Conservation (phyloP, 2,113 vertebrate species). For the Rissa tridactyla region DNA sequence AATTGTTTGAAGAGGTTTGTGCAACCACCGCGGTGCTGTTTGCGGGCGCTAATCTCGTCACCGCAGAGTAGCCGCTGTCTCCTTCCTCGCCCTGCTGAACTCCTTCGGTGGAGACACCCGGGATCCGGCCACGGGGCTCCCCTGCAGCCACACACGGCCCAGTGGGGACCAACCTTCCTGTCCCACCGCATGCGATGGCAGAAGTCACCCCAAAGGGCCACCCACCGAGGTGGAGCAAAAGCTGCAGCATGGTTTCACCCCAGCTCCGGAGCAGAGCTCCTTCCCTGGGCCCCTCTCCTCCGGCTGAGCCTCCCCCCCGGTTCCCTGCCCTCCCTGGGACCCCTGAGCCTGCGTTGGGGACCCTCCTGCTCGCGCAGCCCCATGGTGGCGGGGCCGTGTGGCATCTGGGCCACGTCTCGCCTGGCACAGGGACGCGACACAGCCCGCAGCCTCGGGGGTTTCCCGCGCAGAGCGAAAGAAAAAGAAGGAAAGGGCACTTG, state of each 20-base stretch:
- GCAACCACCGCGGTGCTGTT: accelerated
- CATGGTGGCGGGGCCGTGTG: accelerated
- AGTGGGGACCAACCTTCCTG: accelerated
- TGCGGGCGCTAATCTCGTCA: accelerated
- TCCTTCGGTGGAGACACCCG: accelerated
- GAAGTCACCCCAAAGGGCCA: accelerated
- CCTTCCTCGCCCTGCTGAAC: neutral
- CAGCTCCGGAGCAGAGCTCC: accelerated
- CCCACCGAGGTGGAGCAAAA: accelerated
- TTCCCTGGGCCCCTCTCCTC: neutral
- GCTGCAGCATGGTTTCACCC: neutral
- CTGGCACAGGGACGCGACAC: neutral
- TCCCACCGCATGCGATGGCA: accelerated
- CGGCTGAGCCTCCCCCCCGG: accelerated
- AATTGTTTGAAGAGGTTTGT: neutral
- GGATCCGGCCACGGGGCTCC: neutral
- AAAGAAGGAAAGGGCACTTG: neutral
- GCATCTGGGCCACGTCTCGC: accelerated
- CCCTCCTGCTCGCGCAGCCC: accelerated
- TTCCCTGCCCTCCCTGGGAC: accelerated
- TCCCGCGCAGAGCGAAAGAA: neutral
- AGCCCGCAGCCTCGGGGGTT: neutral
- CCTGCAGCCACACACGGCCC: accelerated
- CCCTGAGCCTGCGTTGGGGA: accelerated
- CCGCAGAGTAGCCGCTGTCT: neutral